These are phyloP conservation scores for Hoplostethus mediterraneus DNA, from an alignment of 2,797 vertebrate genomes.

Conservation along the genomic window DNA sequence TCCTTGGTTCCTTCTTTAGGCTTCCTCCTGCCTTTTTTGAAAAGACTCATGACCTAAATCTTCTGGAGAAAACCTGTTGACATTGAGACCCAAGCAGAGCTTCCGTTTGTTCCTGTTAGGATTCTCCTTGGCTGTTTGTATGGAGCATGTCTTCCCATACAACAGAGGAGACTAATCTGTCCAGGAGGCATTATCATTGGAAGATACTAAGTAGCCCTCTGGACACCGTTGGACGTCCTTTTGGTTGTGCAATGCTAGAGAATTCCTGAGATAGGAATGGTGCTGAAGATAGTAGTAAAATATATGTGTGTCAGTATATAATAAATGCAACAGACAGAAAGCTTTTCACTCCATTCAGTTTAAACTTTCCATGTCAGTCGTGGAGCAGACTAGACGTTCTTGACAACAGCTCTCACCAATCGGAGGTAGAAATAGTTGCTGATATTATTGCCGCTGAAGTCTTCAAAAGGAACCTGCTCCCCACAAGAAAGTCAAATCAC, in stretches of 20 bases:
- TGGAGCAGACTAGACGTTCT: not conserved
- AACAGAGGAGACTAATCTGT: slow-evolving; percentile 4
- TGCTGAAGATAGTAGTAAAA: slow-evolving; percentile 4
- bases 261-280: slow-evolving; percentile 25
- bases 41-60: not conserved
- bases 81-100: not conserved
- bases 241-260: not conserved
- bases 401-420: not conserved
- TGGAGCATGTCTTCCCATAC: too few relatives aligned
- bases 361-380: not conserved
- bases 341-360: not conserved
- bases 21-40: not conserved
- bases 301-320: slow-evolving; percentile 2
- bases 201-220: slow-evolving; percentile 27
- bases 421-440: not conserved
- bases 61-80: not conserved
- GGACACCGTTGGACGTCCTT: slow-evolving; percentile 16
- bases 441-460: slow-evolving; percentile 10
- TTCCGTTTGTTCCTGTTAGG: slow-evolving; percentile 20
- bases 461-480: too few relatives aligned
- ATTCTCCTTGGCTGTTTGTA: slow-evolving; percentile 24
- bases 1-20: not conserved
- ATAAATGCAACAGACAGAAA: not conserved
- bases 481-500: slow-evolving; percentile 1
- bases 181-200: slow-evolving; percentile 26